Base-by-base conservation (phyloP, 2,888 invertebrate species). In the Exocentrus adspersus region DNA sequence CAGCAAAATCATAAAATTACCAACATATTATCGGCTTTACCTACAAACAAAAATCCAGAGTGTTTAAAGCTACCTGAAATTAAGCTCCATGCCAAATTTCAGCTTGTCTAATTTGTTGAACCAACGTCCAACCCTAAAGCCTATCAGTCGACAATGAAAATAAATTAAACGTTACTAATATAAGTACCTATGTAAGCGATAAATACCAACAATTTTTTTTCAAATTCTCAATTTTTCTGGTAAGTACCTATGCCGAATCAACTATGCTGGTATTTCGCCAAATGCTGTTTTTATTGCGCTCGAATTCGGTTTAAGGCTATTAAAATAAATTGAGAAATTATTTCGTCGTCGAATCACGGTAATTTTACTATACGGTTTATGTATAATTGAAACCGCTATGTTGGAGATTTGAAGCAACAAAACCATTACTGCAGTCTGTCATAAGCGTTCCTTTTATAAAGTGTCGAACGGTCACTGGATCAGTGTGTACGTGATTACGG, bases 321-420 rank as follows among this genome's bases (percentile, higher is more conserved):
- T 54, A 42, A 51, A 48, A 50, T 9, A 60, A 12, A 37, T 43
- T 51, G 50, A 28, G 43, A 45, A 54, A 54, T 30, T 6, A 16
- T 43, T n/a, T n/a, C 14, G 53, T 43, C 28, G 43, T 41, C 52
- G 42, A 21, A 54, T 48, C 48, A 58, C 12, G 28, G 46, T 45
- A 41, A 60, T 60, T 52, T 52, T 50, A 32, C 14, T 42, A 43
- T 60, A 46, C 54, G 53, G 60, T 53, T 53, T 17, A 17, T 19
- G n/a, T 32, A 50, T 51, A 45, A 43, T 54, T 43, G 30, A 19
- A 45, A 54, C 54, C 60, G 60, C 53, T 60, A 60, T 30, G 50
- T 59, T 17, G 4, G 54, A 24, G 21, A 54, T 54, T 42, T 54
- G 20, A 54, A 10, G 12, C 9, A 28, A 21, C 16, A 14, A 41